Conservation (phyloP, 2,113 vertebrate genomes). For the Siniperca knerii region DNA sequence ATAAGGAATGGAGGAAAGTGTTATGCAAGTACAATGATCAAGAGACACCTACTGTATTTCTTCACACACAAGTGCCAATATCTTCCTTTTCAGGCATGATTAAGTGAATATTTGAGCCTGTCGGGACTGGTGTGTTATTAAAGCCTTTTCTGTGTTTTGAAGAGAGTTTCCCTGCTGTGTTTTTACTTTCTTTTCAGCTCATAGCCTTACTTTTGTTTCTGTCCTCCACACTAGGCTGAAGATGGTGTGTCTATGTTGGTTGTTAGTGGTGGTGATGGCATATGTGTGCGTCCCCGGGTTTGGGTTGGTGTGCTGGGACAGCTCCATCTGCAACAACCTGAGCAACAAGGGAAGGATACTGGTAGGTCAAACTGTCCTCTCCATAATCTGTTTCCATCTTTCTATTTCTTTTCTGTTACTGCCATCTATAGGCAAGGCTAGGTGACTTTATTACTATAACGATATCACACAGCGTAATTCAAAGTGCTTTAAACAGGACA, state of each 20-base stretch:
- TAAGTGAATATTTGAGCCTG: constrained; percentile 9
- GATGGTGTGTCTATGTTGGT: constrained; percentile 82
- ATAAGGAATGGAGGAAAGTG: constrained; percentile 11
- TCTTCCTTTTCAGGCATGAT: neutral
- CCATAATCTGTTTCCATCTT: neutral
- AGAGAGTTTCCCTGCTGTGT: neutral
- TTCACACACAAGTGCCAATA: neutral
- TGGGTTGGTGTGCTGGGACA: constrained; percentile 81
- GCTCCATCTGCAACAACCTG: constrained; percentile 81
- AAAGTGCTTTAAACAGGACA: neutral
- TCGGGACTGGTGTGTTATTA: neutral
- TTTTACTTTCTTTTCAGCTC: constrained; percentile 5
- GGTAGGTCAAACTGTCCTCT: constrained; percentile 78
- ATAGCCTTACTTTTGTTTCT: neutral
- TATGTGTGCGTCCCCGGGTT: constrained; percentile 71
- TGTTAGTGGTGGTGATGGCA: constrained; percentile 77
- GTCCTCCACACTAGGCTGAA: constrained; percentile 52
- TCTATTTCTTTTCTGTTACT: neutral
- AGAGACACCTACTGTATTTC: constrained; percentile 27
- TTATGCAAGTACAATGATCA: constrained; percentile 51
- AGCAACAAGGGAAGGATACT: constrained; percentile 73
- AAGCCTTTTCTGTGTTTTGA: neutral
- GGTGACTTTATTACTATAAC: neutral
- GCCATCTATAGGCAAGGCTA: neutral
- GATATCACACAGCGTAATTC: neutral